A percentile compares a stretch with the other conserved stretches of the same genome.
These are phyloP conservation scores for Mus musculus DNA, from an alignment of 2,113 vertebrate species.

Conservation along the genomic window DNA sequence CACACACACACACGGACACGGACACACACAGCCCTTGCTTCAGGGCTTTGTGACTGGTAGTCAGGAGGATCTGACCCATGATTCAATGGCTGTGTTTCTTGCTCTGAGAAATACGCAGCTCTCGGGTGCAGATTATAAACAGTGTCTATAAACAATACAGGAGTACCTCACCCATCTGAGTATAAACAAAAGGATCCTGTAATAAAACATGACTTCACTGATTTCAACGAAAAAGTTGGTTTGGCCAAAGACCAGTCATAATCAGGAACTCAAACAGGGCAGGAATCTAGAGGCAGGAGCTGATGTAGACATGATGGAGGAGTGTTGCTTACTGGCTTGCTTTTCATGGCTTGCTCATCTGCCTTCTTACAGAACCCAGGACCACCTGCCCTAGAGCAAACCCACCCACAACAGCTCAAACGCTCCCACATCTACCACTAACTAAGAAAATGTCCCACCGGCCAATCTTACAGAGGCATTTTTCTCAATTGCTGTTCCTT, in stretches of 20 bases:
- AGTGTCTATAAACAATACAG: neutral
- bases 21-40: neutral
- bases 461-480: neutral
- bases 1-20: too few species aligned
- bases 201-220: neutral
- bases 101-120: neutral
- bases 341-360: neutral
- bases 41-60: neutral
- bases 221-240: slow-evolving; percentile 44
- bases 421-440: neutral
- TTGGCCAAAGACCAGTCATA: slow-evolving; percentile 39
- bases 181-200: neutral
- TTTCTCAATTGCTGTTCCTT: neutral
- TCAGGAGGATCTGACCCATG: neutral
- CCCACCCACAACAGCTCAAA: neutral
- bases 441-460: neutral
- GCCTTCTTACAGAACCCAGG: neutral
- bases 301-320: neutral
- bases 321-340: neutral
- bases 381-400: neutral
- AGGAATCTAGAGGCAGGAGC: neutral
- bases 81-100: neutral
- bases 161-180: neutral
- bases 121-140: neutral
- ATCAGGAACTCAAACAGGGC: neutral